Conservation (phyloP, 2,797 vertebrate species). For the Moxostoma hubbsi region DNA sequence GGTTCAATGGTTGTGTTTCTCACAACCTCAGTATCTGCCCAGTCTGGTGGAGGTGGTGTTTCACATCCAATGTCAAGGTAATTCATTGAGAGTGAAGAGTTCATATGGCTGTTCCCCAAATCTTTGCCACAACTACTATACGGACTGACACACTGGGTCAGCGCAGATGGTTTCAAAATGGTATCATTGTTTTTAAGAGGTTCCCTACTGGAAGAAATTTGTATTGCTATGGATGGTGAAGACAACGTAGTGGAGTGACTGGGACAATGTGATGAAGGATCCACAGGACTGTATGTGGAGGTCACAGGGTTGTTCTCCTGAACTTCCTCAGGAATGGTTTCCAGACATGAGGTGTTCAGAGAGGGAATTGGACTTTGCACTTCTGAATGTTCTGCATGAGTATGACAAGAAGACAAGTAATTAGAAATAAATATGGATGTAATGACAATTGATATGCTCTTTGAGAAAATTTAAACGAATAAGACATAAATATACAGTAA, state of each 20-base stretch:
- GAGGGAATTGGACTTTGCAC: conserved; percentile 77
- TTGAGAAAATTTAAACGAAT: neutral
- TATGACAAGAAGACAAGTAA: conserved; percentile 28
- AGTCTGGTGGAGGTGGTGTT: conserved; percentile 24
- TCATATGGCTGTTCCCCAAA: conserved; percentile 19
- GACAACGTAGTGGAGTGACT: conserved; percentile 21
- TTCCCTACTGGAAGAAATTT: conserved; percentile 36
- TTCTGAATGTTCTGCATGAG: conserved; percentile 70
- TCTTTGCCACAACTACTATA: conserved; percentile 28
- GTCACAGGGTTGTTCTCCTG: conserved; percentile 65
- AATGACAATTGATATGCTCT: conserved; percentile 32
- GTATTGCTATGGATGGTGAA: conserved; percentile 63
- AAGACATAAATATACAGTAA: neutral
- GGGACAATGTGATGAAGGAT: conserved; percentile 45
- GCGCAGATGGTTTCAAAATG: conserved; percentile 24
- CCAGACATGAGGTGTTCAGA: conserved; percentile 75
- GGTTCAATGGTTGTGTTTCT: neutral
- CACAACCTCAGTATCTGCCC: conserved; percentile 9
- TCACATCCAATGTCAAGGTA: conserved; percentile 51
- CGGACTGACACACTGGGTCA: conserved; percentile 20
- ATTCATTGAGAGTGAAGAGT: conserved; percentile 45
- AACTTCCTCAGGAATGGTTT: conserved; percentile 82
- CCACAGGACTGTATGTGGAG: conserved; percentile 63
- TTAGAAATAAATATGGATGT: conserved; percentile 43
- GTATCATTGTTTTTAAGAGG: conserved; percentile 49